Evolutionary conservation across 1,140 invertebrate species (phyloP).

Genomic region (Idris sp.): DNA sequence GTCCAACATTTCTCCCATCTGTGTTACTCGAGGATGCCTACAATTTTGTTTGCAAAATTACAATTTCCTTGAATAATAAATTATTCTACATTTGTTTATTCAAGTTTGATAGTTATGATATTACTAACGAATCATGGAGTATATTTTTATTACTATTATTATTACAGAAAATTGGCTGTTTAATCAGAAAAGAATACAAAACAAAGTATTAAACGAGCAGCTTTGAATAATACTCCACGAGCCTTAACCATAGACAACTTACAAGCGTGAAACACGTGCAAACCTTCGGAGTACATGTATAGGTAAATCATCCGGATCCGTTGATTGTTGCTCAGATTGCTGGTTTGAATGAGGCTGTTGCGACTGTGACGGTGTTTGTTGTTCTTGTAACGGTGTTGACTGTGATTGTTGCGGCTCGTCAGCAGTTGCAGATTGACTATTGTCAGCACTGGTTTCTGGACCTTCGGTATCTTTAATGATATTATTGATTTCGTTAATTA

Average conservation of each 20-base stretch:
- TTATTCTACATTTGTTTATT: no score
- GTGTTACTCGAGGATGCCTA: slow-evolving; percentile 77
- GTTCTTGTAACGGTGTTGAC: slow-evolving; percentile 3
- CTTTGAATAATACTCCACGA: slow-evolving; percentile 1
- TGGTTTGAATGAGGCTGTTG: slow-evolving; percentile 17
- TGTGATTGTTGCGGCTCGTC: slow-evolving; percentile 28
- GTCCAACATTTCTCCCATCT: slow-evolving; percentile 82
- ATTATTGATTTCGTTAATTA: slow-evolving; percentile 41
- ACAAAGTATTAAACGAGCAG: no score
- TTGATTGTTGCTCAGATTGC: slow-evolving; percentile 8
- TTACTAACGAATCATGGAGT: no score
- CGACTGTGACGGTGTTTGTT: slow-evolving; percentile 3
- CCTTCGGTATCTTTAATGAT: slow-evolving; percentile 37
- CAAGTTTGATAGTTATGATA: no score
- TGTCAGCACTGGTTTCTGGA: slow-evolving; percentile 26
- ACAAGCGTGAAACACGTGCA: slow-evolving; percentile 5
- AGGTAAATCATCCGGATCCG: neutral
- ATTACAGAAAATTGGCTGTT: no score
- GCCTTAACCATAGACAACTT: slow-evolving; percentile 4
- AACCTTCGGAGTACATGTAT: slow-evolving; percentile 9
- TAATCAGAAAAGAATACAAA: no score
- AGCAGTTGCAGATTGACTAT: slow-evolving; percentile 30
- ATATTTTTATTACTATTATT: no score
- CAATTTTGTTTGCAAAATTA: no score
- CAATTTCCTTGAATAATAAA: no score